Evolutionary conservation across 2,888 invertebrate species (phyloP), one percentile per base, ranked within the genome.

Genomic region (Zele albiditarsus): DNA sequence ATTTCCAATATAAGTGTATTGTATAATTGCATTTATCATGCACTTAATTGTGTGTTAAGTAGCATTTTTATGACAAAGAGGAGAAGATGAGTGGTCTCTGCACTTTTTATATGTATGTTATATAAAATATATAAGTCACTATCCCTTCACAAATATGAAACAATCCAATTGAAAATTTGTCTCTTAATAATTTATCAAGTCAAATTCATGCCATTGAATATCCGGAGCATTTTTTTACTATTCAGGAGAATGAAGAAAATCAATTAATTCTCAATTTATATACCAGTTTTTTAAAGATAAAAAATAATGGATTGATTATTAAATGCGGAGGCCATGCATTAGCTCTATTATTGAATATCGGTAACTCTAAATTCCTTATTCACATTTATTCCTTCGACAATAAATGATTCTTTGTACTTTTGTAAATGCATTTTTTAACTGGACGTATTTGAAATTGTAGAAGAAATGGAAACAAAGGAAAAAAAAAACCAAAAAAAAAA

Each of bases 381-480:
- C 58, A 69, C 49, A 27, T 57, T 69, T 28, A 28, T 73, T 74
- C 68, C 80, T 82, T 83, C 78, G 86, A 86, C 87, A 87, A 87
- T 87, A 86, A 87, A 83, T 28, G 78, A 79, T 85, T 82, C 75
- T 87, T 86, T 85, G 82, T 87, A 86, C 83, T 83, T 84, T 86
- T 85, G 80, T 83, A 83, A 72, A 78, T 68, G 79, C 81, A 79
- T 82, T 77, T 82, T 81, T 80, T 83, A 71, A 20, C 23, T 20
- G 38, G 62, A 25, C 20, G 16, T 62, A 62, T 28, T 28, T n/a
- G 14, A n/a, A 62, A 28, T 31, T 28, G 16, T 28, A 62, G 3
- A 62, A 62, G 3, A 62, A 62, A 62, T 12, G 6, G n/a, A 62
- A 62, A 62, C 57, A 62, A 27, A 28, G 3, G 28, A 28, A 14